Conservation (phyloP, 2,888 invertebrate genomes). For the Cremastobaeus sp. region DNA sequence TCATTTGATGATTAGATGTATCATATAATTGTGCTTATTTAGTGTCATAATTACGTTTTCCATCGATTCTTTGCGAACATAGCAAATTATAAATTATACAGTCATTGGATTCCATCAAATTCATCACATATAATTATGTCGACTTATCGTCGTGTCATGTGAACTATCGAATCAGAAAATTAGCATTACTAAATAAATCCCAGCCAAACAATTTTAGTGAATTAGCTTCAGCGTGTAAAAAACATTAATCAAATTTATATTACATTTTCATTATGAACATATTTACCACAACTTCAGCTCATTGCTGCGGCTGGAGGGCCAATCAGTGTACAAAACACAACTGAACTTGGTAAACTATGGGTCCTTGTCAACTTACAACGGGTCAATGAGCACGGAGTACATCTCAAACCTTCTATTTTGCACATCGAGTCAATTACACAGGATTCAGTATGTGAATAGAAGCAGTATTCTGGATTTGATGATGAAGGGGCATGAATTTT, state of each 20-base stretch:
- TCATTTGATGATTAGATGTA: slow-evolving; percentile 30
- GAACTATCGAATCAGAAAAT: too few relatives aligned
- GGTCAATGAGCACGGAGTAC: slow-evolving; percentile 32
- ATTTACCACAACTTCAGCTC: slow-evolving; percentile 31
- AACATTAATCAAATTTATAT: too few relatives aligned
- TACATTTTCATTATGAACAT: slow-evolving; percentile 10
- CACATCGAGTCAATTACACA: slow-evolving; percentile 33
- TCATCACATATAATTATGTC: too few relatives aligned
- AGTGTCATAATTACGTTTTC: slow-evolving; percentile 14
- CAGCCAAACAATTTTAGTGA: too few relatives aligned
- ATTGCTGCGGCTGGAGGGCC: slow-evolving; percentile 28
- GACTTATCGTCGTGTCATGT: too few relatives aligned
- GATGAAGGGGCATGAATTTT: slow-evolving; percentile 21
- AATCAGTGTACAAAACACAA: slow-evolving; percentile 45
- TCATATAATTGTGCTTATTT: slow-evolving; percentile 31
- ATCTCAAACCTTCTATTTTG: slow-evolving; percentile 34
- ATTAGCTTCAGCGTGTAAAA: too few relatives aligned
- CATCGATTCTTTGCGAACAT: too few relatives aligned
- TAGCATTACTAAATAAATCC: too few relatives aligned
- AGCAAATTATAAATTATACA: too few relatives aligned
- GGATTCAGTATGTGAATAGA: slow-evolving; percentile 25
- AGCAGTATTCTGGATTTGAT: slow-evolving; percentile 10
- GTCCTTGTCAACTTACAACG: slow-evolving; percentile 40
- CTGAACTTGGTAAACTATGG: slow-evolving; percentile 42
- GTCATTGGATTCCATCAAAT: too few relatives aligned